Base-by-base conservation (phyloP, 2,888 invertebrate genomes). In the Lithophane semibrunnea region DNA sequence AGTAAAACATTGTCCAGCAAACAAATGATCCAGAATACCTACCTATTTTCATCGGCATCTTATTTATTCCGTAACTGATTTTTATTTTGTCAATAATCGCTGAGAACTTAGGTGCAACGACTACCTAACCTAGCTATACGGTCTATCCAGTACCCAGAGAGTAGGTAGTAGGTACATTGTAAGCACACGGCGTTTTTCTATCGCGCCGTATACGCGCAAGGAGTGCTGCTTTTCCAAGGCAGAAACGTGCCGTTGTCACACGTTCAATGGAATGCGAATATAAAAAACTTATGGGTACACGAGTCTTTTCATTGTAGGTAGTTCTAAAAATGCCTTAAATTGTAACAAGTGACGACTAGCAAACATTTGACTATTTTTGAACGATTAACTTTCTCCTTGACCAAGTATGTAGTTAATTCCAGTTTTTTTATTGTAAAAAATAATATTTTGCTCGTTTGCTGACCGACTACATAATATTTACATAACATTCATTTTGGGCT, bases 391-490 rank as follows among this genome's bases (percentile, higher is more conserved):
- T 49, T 8, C 3, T 21, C 16, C 21, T 49, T 10, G 16, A 64
- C 7, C 13, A 3, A 58, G 3, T 56, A 18, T 37, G 37, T 37
- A 37, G 37, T 63, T 13, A n/a, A 42, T 29, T 49, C 16, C 13
- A 58, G 13, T 8, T 58, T 29, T 64, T 77, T 12, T 37, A n/a
- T 16, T 1, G 16, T 3, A 18, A 10, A 44, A 47, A 58, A 42
- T 3, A 16, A 18, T 16, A 71, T 18, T 71, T 65, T 13, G 16
- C 37, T 18, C 3, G n/a, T 81, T 73, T 10, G 24, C 24, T 47
- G 47, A 24, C 16, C 61, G 13, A 29, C 49, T 44, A 71, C 49
- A 66, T 52, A 79, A 73, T 69, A 67, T 83, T 75, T 75, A 64
- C 29, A 24, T n/a, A n/a, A n/a, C 37, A 3, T 37, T 37, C 3